These are phyloP conservation scores for Takifugu flavidus DNA, from an alignment of 2,113 vertebrate species.

Conservation along the genomic window DNA sequence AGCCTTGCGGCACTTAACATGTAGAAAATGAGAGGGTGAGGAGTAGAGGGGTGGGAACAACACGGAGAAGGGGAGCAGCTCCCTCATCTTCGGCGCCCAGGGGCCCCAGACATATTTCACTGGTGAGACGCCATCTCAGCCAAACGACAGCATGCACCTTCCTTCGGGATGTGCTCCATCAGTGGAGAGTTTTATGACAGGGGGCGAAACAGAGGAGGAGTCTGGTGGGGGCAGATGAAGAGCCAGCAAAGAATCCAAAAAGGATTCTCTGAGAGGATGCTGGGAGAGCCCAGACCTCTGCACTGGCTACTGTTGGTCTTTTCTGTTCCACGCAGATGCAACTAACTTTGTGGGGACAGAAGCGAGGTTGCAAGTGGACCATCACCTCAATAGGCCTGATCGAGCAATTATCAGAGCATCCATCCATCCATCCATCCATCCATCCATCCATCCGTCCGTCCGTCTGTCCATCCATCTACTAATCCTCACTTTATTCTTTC, in stretches of 20 bases:
- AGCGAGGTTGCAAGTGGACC: too few species aligned
- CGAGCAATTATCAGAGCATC: too few species aligned
- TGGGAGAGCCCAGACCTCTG: conserved; percentile 40
- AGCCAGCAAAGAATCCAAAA: conserved; percentile 1
- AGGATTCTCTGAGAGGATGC: not conserved
- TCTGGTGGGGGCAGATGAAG: too few species aligned
- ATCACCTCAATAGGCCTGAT: too few species aligned
- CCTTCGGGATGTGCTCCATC: conserved; percentile 16
- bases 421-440: too few species aligned
- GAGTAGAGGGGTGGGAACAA: conserved; percentile 16
- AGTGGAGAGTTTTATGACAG: conserved; percentile 3
- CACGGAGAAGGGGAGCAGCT: conserved; percentile 10
- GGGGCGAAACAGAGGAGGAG: not conserved
- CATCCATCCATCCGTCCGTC: too few species aligned
- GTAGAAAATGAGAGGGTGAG: conserved; percentile 28
- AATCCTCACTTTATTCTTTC: conserved; percentile 25
- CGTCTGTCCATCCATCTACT: conserved; percentile 24
- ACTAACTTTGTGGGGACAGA: too few species aligned
- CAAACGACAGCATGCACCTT: conserved; percentile 24
- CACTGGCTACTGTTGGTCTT: conserved; percentile 35
- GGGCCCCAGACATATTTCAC: conserved; percentile 45
- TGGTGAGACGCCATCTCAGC: conserved; percentile 34
- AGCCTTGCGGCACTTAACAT: conserved; percentile 16
- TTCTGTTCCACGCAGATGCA: conserved; percentile 27
- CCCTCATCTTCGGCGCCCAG: conserved; percentile 19